Base-by-base conservation (phyloP, 2,113 vertebrate species). In the Megalops atlanticus region DNA sequence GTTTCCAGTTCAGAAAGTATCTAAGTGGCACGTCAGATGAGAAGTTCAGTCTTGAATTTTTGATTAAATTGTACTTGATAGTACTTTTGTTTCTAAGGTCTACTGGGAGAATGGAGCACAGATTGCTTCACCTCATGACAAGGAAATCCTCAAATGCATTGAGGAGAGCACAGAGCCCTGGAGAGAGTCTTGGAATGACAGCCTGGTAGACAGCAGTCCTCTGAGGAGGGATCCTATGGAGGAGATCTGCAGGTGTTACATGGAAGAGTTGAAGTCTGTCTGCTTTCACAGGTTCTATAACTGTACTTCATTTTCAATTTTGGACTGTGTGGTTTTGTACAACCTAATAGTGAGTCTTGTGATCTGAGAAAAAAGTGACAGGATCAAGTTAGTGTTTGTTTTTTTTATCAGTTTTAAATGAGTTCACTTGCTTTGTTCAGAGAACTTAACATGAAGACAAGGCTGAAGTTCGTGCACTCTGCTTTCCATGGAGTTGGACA, bases 401-500 rank as follows among this genome's bases (percentile, higher is more conserved):
- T n/a, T n/a, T n/a, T n/a, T n/a, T n/a, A n/a, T n/a, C n/a, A n/a
- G n/a, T n/a, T n/a, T n/a, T n/a, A n/a, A n/a, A n/a, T n/a, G n/a
- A n/a, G n/a, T n/a, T n/a, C n/a, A n/a, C 72, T 15, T 33, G 49
- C 84, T n/a, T 84, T 85, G 27, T 54, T 80, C 87, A 91, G 98
- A 86, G 94, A 95, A 31, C 90, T 97, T 33, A 99, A 99, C 0
- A 0, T 72, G 58, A 90, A 89, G 76, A 96, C 89, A 6, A 85
- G 75, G 0, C 21, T 99, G 88, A 97, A 93, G 89, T 97, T 98
- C 52, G 94, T 99, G 10, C 98, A 99, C 33, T 97, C 97, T 0
- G 96, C 98, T 3, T 99, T 99, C 87, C 98, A 99, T 0, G 98
- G 97, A 0, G 98, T 99, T 0, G 98, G 96, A 6, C 97, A 99